Conservation (phyloP, 2,113 vertebrate species). For the Pluvialis apricaria region DNA sequence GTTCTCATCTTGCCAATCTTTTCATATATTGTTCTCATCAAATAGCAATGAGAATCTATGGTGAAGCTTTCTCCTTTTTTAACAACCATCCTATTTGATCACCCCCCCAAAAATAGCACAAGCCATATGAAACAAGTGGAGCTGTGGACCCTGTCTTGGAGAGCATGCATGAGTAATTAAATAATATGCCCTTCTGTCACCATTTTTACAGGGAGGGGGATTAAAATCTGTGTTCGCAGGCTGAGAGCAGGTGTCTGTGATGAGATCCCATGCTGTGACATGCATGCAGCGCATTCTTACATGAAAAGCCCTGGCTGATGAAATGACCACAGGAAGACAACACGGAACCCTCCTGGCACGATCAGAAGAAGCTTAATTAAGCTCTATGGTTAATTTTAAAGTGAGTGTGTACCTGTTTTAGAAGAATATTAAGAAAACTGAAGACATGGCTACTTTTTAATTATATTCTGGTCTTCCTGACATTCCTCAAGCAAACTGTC, state of each 20-base stretch:
- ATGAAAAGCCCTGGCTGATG: slow-evolving; percentile 54
- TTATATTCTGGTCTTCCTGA: background rate
- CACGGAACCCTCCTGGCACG: slow-evolving; percentile 29
- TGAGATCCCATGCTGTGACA: slow-evolving; percentile 58
- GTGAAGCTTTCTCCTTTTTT: slow-evolving; percentile 8
- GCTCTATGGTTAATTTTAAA: slow-evolving; percentile 37
- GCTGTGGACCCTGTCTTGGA: slow-evolving; percentile 31
- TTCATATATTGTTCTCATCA: background rate
- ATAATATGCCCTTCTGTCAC: slow-evolving; percentile 56
- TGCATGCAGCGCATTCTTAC: slow-evolving; percentile 48
- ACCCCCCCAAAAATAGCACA: background rate
- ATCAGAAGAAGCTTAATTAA: slow-evolving; percentile 52
- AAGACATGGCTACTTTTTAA: background rate
- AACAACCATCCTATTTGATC: background rate
- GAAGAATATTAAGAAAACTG: background rate
- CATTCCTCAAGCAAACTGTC: background rate
- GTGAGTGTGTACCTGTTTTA: background rate
- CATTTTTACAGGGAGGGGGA: slow-evolving; percentile 27
- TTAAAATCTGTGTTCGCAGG: slow-evolving; percentile 56
- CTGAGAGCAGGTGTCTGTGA: slow-evolving; percentile 59
- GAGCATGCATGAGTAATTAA: slow-evolving; percentile 52
- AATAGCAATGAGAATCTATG: background rate
- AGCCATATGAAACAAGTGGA: slow-evolving; percentile 19
- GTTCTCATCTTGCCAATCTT: background rate
- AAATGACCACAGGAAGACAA: slow-evolving; percentile 58